Base-by-base conservation (phyloP, 2,113 vertebrate species). In the Channa argus region DNA sequence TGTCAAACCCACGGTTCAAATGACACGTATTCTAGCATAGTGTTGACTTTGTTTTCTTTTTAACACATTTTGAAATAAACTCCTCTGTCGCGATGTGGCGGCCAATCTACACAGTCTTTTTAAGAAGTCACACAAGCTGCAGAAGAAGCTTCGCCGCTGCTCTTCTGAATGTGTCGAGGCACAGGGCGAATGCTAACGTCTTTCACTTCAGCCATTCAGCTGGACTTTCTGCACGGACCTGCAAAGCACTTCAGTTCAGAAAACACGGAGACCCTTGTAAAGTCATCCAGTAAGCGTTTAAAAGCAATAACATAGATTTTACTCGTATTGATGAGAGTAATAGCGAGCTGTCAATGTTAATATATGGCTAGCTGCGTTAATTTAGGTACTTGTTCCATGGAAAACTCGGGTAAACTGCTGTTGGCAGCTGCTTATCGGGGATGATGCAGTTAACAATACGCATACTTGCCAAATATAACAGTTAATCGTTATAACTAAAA, bases 211-310 rank as follows among this genome's bases (percentile, higher is more conserved):
- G 78, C 55, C 81, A 60, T 10, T 85, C 83, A 43, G 78, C 86
- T n/a, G 75, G 71, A 76, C 84, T 59, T 14, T 34, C 45, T 41
- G 55, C 74, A 11, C 74, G 44, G 0, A 56, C 56, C 43, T 80
- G 60, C 74, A 45, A 51, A 15, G 92, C 91, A 5, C 90, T 95
- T 6, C 5, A 81, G 15, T 93, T 90, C 86, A 86, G 76, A 51
- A 88, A 74, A 38, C 93, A 95, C 46, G 94, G 94, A 73, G 90
- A 94, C 24, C 94, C 94, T 1, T 58, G 88, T 14, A 65, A 83
- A 88, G 91, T 92, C 14, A 47, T 95, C 2, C 74, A 92, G 94
- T 95, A 92, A 93, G 94, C 45, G 73, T 11, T n/a, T 43, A 10
- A 52, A 44, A 6, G 10, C 8, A 10, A 8, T 34, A 10, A 49